Percentiles rank a stretch among this genome's conserved stretches.
phyloP scores from a whole-genome alignment of 1,140 invertebrate species.

The Spodoptera litura region DNA sequence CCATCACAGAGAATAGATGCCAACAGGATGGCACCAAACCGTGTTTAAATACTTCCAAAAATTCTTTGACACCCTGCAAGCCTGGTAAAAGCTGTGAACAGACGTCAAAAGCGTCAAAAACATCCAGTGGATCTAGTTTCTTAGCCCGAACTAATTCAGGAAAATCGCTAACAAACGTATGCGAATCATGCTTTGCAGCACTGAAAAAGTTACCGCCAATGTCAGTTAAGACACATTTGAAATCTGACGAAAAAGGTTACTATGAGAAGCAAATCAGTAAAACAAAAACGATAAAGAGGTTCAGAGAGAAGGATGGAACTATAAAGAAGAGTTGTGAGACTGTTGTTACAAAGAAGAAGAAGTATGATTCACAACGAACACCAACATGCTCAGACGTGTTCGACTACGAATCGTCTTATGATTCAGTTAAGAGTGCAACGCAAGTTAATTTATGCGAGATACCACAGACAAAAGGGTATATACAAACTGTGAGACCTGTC shows the following conservation, averaged over 20 bases:
- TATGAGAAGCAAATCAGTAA: constrained; percentile 61
- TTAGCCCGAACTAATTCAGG: too few species aligned
- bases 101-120: too few species aligned
- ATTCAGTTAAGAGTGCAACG: constrained; percentile 43
- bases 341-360: constrained; percentile 56
- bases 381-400: constrained; percentile 37
- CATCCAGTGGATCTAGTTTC: too few species aligned
- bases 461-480: background rate
- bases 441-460: constrained; percentile 22
- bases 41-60: too few species aligned
- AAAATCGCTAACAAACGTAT: background rate
- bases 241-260: constrained; percentile 43
- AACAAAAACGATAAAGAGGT: constrained; percentile 60
- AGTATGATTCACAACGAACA: constrained; percentile 58
- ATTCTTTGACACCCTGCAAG: too few species aligned
- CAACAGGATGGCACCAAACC: too few species aligned
- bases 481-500: constrained; percentile 1
- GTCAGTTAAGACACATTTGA: too few species aligned
- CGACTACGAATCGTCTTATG: background rate
- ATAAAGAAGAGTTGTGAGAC: constrained; percentile 62
- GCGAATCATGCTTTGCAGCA: background rate
- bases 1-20: too few species aligned
- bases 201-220: background rate
- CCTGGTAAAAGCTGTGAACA: too few species aligned
- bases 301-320: constrained; percentile 61